These are phyloP conservation scores for Semaprochilodus insignis DNA, from an alignment of 2,797 vertebrate species.

Conservation along the genomic window DNA sequence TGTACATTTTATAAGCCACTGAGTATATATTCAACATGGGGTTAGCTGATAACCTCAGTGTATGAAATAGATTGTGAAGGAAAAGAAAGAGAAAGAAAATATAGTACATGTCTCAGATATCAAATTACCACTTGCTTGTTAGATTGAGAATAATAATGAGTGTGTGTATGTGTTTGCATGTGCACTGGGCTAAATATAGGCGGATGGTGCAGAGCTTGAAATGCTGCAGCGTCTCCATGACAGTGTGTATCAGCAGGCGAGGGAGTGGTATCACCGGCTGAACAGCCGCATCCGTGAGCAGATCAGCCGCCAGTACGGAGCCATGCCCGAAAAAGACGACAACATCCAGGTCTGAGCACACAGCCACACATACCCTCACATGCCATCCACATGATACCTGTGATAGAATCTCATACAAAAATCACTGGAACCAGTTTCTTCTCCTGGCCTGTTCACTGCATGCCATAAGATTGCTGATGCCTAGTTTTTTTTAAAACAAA, in stretches of 20 bases:
- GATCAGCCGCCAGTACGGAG: slow-evolving; percentile 80
- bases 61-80: neutral
- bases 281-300: slow-evolving; percentile 78
- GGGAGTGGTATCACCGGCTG: slow-evolving; percentile 85
- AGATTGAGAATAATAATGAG: neutral
- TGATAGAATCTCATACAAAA: neutral
- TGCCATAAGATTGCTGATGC: too few relatives aligned
- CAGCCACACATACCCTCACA: neutral
- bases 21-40: neutral
- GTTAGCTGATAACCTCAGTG: neutral
- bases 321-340: slow-evolving; percentile 84
- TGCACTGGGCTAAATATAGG: slow-evolving; percentile 67
- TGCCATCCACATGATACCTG: too few relatives aligned
- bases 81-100: neutral
- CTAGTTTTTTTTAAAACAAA: too few relatives aligned
- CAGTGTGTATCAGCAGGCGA: slow-evolving; percentile 86
- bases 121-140: neutral
- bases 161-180: slow-evolving; percentile 20
- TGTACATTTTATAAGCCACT: neutral
- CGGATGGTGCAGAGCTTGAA: slow-evolving; percentile 82
- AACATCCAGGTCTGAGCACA: slow-evolving; percentile 54
- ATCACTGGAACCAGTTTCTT: neutral
- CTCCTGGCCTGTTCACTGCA: neutral
- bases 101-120: neutral
- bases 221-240: slow-evolving; percentile 84